These are phyloP conservation scores for Sebastes dallii DNA, from an alignment of 2,797 vertebrate species.

Conservation along the genomic window DNA sequence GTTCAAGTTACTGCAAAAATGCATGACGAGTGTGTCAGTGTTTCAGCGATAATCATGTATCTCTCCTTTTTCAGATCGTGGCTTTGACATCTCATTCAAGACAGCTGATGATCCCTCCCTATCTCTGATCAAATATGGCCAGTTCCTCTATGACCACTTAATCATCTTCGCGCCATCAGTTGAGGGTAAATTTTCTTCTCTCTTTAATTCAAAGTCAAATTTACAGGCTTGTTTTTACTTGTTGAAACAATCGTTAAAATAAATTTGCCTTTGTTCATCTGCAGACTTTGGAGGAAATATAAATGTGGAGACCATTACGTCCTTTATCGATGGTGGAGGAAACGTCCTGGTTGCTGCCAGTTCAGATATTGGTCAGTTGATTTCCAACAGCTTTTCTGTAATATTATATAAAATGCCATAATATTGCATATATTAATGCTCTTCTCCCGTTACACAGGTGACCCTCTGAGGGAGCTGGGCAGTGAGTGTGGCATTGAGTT, in stretches of 20 bases:
- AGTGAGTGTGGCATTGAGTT: slow-evolving; percentile 98
- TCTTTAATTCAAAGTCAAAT: neutral
- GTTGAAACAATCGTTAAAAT: neutral
- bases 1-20: neutral
- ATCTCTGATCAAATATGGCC: slow-evolving; percentile 96
- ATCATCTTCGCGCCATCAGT: slow-evolving; percentile 95
- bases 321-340: slow-evolving; percentile 96
- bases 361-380: slow-evolving; percentile 91
- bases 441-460: slow-evolving; percentile 81
- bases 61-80: slow-evolving; percentile 85
- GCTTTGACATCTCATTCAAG: slow-evolving; percentile 93
- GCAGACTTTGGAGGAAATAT: slow-evolving; percentile 98
- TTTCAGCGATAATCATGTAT: neutral
- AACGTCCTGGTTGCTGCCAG: slow-evolving; percentile 93
- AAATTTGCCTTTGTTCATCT: slow-evolving; percentile 8
- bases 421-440: neutral
- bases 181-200: slow-evolving; percentile 84
- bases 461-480: slow-evolving; percentile 95
- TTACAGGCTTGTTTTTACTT: neutral
- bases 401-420: neutral
- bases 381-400: neutral
- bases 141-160: slow-evolving; percentile 95
- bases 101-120: slow-evolving; percentile 92
- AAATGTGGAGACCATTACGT: slow-evolving; percentile 94
- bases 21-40: neutral